Conservation (phyloP, 2,797 vertebrate species). For the Hippopotamyrus pictus region DNA sequence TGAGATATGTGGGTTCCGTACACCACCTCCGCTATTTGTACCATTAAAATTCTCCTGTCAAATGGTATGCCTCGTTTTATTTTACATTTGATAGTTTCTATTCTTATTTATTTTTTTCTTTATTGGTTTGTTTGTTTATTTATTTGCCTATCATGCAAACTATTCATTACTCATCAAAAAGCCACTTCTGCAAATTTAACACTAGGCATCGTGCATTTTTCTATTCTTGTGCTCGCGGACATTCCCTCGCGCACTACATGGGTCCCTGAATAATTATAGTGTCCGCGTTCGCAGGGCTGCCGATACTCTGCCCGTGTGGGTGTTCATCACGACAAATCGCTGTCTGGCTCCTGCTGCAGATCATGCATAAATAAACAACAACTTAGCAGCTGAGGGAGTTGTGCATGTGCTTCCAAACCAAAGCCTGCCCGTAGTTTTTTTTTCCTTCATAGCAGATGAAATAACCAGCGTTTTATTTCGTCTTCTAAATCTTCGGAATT, state of each 20-base stretch:
- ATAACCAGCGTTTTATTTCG: constrained; percentile 15
- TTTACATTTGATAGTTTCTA: neutral
- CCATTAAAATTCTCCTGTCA: neutral
- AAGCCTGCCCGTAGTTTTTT: constrained; percentile 21
- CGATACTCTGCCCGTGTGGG: neutral
- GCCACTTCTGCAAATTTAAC: neutral
- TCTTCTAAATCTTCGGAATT: neutral
- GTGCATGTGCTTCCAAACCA: constrained; percentile 30
- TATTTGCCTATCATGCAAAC: neutral
- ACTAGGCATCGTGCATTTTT: neutral
- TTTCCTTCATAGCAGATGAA: constrained; percentile 8
- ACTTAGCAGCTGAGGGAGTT: constrained; percentile 33
- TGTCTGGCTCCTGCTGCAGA: constrained; percentile 36
- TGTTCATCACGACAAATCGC: neutral
- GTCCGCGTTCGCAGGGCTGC: neutral
- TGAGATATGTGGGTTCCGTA: neutral
- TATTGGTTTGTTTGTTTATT: neutral
- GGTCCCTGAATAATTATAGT: neutral
- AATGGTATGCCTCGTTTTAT: neutral
- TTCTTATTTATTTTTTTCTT: neutral
- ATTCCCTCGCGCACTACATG: neutral
- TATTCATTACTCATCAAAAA: neutral
- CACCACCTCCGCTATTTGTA: neutral
- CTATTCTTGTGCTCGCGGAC: neutral
- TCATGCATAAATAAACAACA: constrained; percentile 44